These are phyloP conservation scores for Listrodromus nycthemerus DNA, from an alignment of 2,888 invertebrate species.

Conservation along the genomic window DNA sequence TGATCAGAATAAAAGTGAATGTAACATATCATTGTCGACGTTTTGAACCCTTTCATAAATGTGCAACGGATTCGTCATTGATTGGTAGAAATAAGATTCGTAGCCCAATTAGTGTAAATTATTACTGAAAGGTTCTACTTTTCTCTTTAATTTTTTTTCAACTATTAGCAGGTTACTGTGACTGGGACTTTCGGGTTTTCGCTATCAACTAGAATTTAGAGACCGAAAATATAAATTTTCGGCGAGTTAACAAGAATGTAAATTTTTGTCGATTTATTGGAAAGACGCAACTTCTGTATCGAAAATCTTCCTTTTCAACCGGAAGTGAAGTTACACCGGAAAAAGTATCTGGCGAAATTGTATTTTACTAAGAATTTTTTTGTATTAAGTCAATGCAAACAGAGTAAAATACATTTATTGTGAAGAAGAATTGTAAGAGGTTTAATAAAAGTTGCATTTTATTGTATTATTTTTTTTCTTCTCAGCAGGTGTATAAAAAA, in stretches of 20 bases:
- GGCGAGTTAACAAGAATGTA: too few species aligned
- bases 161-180: background rate
- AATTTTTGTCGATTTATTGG: too few species aligned
- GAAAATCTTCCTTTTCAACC: too few species aligned
- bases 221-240: too few species aligned
- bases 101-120: background rate
- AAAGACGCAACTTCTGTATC: too few species aligned
- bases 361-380: background rate
- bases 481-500: constrained; percentile 68
- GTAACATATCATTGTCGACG: constrained; percentile 29
- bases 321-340: too few species aligned
- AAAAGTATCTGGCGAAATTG: too few species aligned
- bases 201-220: too few species aligned
- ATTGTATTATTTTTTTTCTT: constrained; percentile 65
- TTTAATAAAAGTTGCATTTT: constrained; percentile 76
- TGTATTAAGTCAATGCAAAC: background rate
- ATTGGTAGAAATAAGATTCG: background rate
- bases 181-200: too few species aligned
- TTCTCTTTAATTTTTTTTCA: too few species aligned
- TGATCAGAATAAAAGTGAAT: constrained; percentile 78
- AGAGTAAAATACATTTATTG: background rate
- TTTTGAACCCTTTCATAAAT: background rate
- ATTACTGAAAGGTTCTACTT: too few species aligned
- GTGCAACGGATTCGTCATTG: background rate
- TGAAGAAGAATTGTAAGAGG: constrained; percentile 62